These are phyloP conservation scores for Leistus spinibarbis DNA, from an alignment of 2,888 invertebrate genomes.

Conservation along the genomic window DNA sequence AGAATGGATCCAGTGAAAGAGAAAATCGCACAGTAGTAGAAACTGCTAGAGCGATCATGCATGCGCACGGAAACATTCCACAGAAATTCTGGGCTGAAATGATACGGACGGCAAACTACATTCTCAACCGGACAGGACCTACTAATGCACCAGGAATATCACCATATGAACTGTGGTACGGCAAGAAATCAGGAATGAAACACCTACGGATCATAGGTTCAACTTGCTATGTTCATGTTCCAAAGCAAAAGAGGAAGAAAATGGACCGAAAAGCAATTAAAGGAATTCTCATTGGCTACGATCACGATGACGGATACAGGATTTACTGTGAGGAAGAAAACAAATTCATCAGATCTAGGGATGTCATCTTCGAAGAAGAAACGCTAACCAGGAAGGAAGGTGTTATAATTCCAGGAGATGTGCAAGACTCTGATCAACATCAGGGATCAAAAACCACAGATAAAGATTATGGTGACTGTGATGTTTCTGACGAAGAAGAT, in stretches of 20 bases:
- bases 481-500: neutral
- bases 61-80: slow-evolving; percentile 36
- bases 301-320: slow-evolving; percentile 44
- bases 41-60: slow-evolving; percentile 23
- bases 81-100: slow-evolving; percentile 42
- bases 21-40: slow-evolving; percentile 16
- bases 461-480: neutral
- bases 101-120: slow-evolving; percentile 39
- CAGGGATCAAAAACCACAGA: neutral
- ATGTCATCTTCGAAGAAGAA: slow-evolving; percentile 20
- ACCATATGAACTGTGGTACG: slow-evolving; percentile 45
- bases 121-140: slow-evolving; percentile 43
- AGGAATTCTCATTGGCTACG: slow-evolving; percentile 45
- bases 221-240: slow-evolving; percentile 27
- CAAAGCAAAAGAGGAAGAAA: slow-evolving; percentile 24
- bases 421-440: neutral
- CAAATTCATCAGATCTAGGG: slow-evolving; percentile 1
- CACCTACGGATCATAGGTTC: slow-evolving; percentile 44
- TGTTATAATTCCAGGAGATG: neutral
- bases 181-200: slow-evolving; percentile 40
- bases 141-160: slow-evolving; percentile 41
- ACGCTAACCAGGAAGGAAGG: neutral
- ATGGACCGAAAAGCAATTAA: slow-evolving; percentile 29
- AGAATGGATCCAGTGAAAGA: neutral
- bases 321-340: slow-evolving; percentile 41